phyloP scores from a whole-genome alignment of 2,888 invertebrate genomes.

The Dyspetes luteomarginatus region DNA sequence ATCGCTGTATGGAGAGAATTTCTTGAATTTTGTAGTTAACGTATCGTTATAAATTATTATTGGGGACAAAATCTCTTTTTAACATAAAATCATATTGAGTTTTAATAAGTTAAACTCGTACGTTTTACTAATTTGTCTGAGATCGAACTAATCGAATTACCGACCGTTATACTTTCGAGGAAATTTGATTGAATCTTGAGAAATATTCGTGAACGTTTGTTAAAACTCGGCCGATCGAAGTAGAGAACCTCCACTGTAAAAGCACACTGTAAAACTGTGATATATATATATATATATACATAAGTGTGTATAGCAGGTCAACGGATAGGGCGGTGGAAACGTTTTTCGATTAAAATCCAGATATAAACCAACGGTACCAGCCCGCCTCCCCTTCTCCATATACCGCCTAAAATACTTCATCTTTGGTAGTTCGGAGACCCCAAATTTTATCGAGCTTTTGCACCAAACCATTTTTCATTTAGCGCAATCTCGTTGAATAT shows the following conservation, averaged over 20 bases:
- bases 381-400: no score
- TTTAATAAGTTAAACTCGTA: background rate
- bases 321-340: background rate
- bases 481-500: background rate
- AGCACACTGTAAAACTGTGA: slow-evolving; percentile 13
- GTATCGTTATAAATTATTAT: no score
- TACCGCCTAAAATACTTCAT: slow-evolving; percentile 3
- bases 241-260: background rate
- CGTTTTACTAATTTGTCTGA: background rate
- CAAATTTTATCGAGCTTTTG: slow-evolving; percentile 4
- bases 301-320: background rate
- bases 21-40: no score
- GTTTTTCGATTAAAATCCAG: slow-evolving; percentile 31
- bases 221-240: background rate
- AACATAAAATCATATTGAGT: no score
- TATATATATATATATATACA: background rate
- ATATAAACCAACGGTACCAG: slow-evolving; percentile 20
- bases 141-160: background rate
- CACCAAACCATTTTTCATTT: background rate
- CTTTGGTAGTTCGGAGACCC: background rate
- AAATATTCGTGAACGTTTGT: background rate
- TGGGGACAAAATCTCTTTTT: no score
- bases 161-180: background rate
- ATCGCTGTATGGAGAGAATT: no score
- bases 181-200: background rate